Percentiles rank a stretch among this genome's conserved stretches.
Conservation (phyloP, 2,113 vertebrate species). For the Romanogobio albipinnatus region DNA sequence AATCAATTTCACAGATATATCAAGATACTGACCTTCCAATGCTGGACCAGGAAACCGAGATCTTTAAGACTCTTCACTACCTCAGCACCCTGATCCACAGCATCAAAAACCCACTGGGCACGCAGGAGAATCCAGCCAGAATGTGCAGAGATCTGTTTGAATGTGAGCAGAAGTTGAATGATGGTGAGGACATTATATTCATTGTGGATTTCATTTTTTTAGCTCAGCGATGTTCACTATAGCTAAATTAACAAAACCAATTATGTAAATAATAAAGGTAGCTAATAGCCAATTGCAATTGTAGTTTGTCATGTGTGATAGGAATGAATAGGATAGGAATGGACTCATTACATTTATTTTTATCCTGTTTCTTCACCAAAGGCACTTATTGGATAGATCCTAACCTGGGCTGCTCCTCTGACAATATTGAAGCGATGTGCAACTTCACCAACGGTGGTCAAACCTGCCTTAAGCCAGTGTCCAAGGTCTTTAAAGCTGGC, state of each 20-base stretch:
- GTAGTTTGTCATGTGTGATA: neutral
- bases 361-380: conserved; percentile 56
- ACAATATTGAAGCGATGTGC: conserved; percentile 91
- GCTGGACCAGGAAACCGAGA: conserved; percentile 90
- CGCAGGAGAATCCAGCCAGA: conserved; percentile 89
- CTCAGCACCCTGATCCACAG: conserved; percentile 96
- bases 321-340: neutral
- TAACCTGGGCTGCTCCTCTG: conserved; percentile 91
- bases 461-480: conserved; percentile 90
- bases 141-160: conserved; percentile 95
- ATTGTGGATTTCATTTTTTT: neutral
- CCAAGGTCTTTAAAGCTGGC: conserved; percentile 79
- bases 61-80: conserved; percentile 97
- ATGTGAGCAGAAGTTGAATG: conserved; percentile 89
- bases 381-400: conserved; percentile 97
- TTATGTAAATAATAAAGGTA: neutral
- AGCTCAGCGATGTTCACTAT: neutral
- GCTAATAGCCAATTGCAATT: neutral
- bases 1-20: conserved; percentile 71
- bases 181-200: conserved; percentile 76
- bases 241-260: neutral
- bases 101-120: conserved; percentile 94
- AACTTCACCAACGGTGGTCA: conserved; percentile 94
- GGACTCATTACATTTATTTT: neutral
- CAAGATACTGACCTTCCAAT: conserved; percentile 81